Evolutionary conservation across 2,113 vertebrate species (phyloP), one percentile per base, ranked within the genome.

Genomic region (Chaetops frenatus): DNA sequence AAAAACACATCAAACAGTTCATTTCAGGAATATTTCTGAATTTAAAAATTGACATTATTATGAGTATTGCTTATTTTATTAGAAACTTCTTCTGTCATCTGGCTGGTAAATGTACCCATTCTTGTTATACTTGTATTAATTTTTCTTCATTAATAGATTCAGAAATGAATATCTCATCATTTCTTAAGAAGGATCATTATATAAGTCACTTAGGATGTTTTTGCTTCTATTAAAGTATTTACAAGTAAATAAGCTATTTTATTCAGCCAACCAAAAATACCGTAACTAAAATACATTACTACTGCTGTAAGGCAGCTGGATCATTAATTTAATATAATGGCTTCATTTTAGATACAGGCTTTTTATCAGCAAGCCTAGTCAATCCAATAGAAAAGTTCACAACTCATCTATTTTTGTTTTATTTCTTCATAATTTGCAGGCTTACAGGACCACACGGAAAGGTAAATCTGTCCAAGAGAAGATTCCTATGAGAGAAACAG

Each of bases 161-260:
- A 82, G 57, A 82, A 85, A 54, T 57, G 18, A 95, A 69, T 60
- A 82, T 51, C 42, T 54, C 58, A 76, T 85, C 7, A 54, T 88
- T 94, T 90, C 62, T 61, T 82, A 65, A 85, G 81, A 73, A 91
- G 82, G 36, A 88, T 72, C 47, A 76, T 92, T 85, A 67, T 79
- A 51, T 2, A 29, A 85, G 15, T 82, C 45, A 88, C 69, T 88
- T 95, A 48, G 47, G 70, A 85, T 76, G 47, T 15, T 72, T 91
- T 90, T 72, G 33, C 45, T n/a, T 82, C 78, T 80, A 53, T 82
- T 92, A 61, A 72, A 42, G 65, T 76, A 87, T 90, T 91, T 74
- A 94, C 33, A 91, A 93, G 57, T 92, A 92, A 95, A 95, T 91
- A 85, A 92, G 38, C 50, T 76, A 27, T 92, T 88, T 81, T 78